Evolutionary conservation across 2,888 invertebrate species (phyloP).

Genomic region (Chalcosyrphus nemorum): DNA sequence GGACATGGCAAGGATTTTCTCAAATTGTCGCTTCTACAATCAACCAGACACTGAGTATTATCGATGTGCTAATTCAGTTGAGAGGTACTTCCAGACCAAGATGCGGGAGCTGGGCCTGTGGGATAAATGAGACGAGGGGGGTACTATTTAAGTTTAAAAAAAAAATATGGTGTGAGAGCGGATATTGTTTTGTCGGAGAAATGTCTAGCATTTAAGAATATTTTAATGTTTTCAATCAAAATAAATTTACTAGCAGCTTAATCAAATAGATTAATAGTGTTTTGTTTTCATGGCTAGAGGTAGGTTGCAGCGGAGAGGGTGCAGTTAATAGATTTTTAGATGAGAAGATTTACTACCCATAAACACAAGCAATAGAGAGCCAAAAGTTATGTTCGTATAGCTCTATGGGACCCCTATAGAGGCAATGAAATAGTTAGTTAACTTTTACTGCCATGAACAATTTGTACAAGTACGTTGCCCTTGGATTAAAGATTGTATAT

Average conservation of each 20-base stretch:
- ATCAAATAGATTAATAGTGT: not conserved
- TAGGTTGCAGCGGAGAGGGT: too few species aligned
- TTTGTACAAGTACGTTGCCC: too few species aligned
- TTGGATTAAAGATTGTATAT: too few species aligned
- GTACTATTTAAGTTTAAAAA: conserved; percentile 6
- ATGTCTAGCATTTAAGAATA: conserved; percentile 31
- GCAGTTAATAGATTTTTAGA: too few species aligned
- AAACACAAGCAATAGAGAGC: too few species aligned
- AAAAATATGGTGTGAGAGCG: too few species aligned
- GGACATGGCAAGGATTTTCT: conserved; percentile 96
- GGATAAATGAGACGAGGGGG: conserved; percentile 85
- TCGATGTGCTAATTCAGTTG: conserved; percentile 92
- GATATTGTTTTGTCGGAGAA: conserved; percentile 2
- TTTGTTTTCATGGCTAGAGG: too few species aligned
- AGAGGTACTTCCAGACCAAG: conserved; percentile 94
- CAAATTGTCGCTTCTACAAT: conserved; percentile 96
- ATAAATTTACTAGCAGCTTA: conserved; percentile 1
- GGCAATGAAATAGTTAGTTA: too few species aligned
- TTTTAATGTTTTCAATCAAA: conserved; percentile 24
- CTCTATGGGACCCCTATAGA: too few species aligned
- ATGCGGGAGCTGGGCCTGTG: conserved; percentile 92
- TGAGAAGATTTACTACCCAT: too few species aligned
- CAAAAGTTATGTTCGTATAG: too few species aligned
- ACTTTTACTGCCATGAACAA: too few species aligned
- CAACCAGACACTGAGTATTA: conserved; percentile 95